phyloP scores from a whole-genome alignment of 2,113 vertebrate genomes.

The Sarotherodon lohbergeri region DNA sequence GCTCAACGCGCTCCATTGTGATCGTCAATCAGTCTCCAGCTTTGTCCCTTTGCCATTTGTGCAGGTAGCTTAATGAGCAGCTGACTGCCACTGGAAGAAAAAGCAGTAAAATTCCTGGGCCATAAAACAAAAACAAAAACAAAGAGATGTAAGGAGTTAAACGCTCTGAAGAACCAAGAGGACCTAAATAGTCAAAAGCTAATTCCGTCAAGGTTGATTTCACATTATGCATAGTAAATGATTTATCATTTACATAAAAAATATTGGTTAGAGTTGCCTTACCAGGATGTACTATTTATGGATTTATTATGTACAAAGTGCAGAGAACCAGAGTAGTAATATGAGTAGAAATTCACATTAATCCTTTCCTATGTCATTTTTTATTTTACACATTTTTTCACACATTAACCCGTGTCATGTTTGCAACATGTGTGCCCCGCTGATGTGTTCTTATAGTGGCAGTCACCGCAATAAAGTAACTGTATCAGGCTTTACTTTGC shows the following conservation, averaged over 20 bases:
- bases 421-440: rapidly evolving
- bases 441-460: not conserved
- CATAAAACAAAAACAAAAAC: not conserved
- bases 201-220: not conserved
- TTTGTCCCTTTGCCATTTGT: not conserved
- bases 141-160: not conserved
- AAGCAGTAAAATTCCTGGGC: not conserved
- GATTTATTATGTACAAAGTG: not conserved
- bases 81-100: not conserved
- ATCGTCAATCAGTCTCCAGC: not conserved
- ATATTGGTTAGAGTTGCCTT: not conserved
- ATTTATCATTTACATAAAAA: not conserved
- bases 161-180: not conserved
- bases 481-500: not conserved
- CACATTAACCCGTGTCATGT: not conserved
- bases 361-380: not conserved
- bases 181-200: not conserved
- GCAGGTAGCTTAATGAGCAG: not conserved
- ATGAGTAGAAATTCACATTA: not conserved
- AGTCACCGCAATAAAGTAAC: not conserved
- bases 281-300: not conserved
- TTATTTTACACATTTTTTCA: not conserved
- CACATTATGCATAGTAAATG: not conserved
- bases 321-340: not conserved
- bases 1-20: not conserved